phyloP scores from a whole-genome alignment of 2,888 invertebrate genomes.

The Junonia oenone region DNA sequence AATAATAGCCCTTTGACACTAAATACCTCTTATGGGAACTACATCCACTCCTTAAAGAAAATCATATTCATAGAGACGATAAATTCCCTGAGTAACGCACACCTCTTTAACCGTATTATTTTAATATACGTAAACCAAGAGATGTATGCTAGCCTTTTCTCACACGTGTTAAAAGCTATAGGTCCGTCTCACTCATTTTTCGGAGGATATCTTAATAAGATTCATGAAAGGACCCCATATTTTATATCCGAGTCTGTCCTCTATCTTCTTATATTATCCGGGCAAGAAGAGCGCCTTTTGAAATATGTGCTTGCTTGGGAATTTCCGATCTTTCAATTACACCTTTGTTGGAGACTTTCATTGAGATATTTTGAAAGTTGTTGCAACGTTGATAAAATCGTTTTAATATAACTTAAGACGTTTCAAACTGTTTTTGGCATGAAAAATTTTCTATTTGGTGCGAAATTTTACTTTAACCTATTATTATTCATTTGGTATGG shows the following conservation, averaged over 20 bases:
- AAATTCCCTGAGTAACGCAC: slow-evolving; percentile 60
- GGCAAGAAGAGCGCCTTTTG: slow-evolving; percentile 63
- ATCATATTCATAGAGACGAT: slow-evolving; percentile 76
- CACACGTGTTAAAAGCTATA: slow-evolving; percentile 31
- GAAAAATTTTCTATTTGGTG: neutral
- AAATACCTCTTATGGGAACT: slow-evolving; percentile 56
- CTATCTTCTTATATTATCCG: slow-evolving; percentile 81
- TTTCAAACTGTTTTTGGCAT: neutral
- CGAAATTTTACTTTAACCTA: too few species aligned
- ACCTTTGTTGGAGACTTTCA: slow-evolving; percentile 59
- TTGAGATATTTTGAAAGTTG: slow-evolving; percentile 27
- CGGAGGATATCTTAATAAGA: slow-evolving; percentile 89
- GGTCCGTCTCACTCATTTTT: slow-evolving; percentile 69
- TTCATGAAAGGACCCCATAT: slow-evolving; percentile 91
- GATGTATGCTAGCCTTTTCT: slow-evolving; percentile 41
- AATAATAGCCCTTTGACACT: slow-evolving; percentile 50
- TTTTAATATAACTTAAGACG: neutral
- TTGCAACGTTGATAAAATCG: slow-evolving; percentile 11
- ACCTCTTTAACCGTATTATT: slow-evolving; percentile 79
- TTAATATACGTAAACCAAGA: slow-evolving; percentile 75
- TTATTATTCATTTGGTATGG: too few species aligned
- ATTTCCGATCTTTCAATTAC: slow-evolving; percentile 79
- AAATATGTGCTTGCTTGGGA: slow-evolving; percentile 77
- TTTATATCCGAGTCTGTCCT: slow-evolving; percentile 85
- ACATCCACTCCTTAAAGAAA: slow-evolving; percentile 71